Evolutionary conservation across 1,140 invertebrate genomes (phyloP).

Genomic region (Acromyrmex charruanus): DNA sequence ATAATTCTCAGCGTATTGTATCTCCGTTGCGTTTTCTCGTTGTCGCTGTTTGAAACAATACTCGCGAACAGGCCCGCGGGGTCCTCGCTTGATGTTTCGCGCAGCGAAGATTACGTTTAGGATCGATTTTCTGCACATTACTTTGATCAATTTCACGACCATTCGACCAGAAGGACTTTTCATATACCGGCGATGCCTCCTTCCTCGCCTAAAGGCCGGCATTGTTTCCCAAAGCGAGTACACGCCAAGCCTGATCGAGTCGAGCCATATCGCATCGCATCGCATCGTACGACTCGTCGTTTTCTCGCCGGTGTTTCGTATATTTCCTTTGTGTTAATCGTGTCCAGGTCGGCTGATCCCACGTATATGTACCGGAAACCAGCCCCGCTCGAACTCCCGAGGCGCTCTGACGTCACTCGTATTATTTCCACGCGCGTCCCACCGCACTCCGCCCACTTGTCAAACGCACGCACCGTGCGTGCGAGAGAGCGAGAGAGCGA

Average conservation of each 20-base stretch:
- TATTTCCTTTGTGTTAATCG: constrained; percentile 78
- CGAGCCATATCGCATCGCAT: not conserved
- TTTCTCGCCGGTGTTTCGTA: constrained; percentile 28
- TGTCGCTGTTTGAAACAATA: constrained; percentile 10
- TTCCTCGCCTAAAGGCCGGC: constrained; percentile 18
- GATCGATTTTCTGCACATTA: constrained; percentile 28
- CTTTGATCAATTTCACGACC: constrained; percentile 50
- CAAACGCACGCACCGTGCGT: constrained; percentile 45
- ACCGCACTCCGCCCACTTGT: constrained; percentile 43
- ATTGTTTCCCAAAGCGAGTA: constrained; percentile 13
- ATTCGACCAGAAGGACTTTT: constrained; percentile 42
- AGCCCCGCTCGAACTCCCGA: constrained; percentile 29
- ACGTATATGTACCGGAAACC: not conserved
- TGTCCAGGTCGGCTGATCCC: constrained; percentile 25
- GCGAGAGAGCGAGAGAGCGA: not conserved
- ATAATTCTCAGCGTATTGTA: not conserved
- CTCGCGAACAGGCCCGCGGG: not conserved
- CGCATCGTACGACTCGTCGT: not conserved
- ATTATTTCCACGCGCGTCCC: constrained; percentile 51
- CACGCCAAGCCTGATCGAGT: not conserved
- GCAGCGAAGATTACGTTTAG: constrained; percentile 39
- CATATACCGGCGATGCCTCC: not conserved
- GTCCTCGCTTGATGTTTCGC: constrained; percentile 30
- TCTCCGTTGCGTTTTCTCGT: constrained; percentile 8
- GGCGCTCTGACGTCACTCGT: constrained; percentile 66